Conservation (phyloP, 1,140 invertebrate genomes). For the Anastrepha ludens region DNA sequence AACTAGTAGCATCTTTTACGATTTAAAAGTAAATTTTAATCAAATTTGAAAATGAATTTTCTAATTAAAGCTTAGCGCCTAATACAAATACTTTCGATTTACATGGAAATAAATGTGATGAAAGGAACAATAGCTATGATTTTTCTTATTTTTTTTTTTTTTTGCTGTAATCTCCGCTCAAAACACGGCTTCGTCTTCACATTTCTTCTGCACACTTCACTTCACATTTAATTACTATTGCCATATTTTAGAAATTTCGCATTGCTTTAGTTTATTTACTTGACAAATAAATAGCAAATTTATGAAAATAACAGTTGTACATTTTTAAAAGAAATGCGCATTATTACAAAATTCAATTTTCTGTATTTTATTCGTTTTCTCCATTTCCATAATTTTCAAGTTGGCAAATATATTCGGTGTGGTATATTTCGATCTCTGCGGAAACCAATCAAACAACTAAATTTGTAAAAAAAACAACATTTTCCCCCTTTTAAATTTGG, state of each 20-base stretch:
- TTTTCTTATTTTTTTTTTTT: background rate
- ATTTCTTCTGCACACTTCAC: too few species aligned
- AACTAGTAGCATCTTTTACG: constrained; percentile 47
- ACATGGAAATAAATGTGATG: background rate
- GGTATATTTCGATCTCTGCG: background rate
- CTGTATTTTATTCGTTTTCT: background rate
- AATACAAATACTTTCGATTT: constrained; percentile 33
- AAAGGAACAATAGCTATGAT: background rate
- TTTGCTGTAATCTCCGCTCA: background rate
- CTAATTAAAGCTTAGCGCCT: constrained; percentile 16
- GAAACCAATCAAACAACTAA: constrained; percentile 1
- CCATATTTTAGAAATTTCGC: too few species aligned
- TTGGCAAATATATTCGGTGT: background rate
- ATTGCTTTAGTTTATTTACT: too few species aligned
- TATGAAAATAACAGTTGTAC: background rate
- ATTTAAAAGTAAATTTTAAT: background rate
- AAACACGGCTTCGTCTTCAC: too few species aligned
- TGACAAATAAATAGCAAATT: background rate
- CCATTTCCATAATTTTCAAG: background rate
- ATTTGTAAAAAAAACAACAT: background rate
- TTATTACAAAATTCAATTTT: background rate
- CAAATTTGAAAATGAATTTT: background rate
- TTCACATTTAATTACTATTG: too few species aligned
- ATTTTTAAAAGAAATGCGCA: background rate
- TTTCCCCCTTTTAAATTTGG: background rate